Conservation (phyloP, 2,888 invertebrate genomes). For the Neuroscelio doddi region DNA sequence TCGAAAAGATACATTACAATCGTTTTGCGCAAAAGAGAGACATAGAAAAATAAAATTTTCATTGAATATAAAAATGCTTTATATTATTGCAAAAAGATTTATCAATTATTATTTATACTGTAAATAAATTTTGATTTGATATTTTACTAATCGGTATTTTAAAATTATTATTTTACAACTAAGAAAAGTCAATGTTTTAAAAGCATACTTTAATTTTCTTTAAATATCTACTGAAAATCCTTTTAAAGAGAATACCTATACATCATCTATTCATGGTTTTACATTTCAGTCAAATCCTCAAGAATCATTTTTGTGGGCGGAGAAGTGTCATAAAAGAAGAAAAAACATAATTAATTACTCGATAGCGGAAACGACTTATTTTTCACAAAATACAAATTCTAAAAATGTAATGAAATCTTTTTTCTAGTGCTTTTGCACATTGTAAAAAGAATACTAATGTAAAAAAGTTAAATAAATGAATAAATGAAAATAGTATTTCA, state of each 20-base stretch:
- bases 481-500: too few relatives aligned
- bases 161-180: too few relatives aligned
- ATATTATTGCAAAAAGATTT: too few relatives aligned
- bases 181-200: not conserved
- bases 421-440: too few relatives aligned
- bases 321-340: not conserved
- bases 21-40: constrained; percentile 42
- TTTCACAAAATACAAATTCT: too few relatives aligned
- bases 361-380: not conserved
- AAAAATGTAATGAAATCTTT: too few relatives aligned
- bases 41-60: not conserved
- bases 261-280: not conserved
- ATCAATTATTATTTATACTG: too few relatives aligned
- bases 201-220: not conserved
- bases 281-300: not conserved
- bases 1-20: constrained; percentile 53
- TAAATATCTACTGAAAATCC: not conserved
- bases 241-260: not conserved
- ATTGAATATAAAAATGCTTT: not conserved
- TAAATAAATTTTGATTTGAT: too few relatives aligned
- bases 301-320: constrained; percentile 3
- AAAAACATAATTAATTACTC: not conserved
- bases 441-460: too few relatives aligned
- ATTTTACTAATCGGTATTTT: too few relatives aligned
- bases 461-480: too few relatives aligned